Evolutionary conservation across 2,888 invertebrate genomes (phyloP).

Genomic region (Tridacna crocea): DNA sequence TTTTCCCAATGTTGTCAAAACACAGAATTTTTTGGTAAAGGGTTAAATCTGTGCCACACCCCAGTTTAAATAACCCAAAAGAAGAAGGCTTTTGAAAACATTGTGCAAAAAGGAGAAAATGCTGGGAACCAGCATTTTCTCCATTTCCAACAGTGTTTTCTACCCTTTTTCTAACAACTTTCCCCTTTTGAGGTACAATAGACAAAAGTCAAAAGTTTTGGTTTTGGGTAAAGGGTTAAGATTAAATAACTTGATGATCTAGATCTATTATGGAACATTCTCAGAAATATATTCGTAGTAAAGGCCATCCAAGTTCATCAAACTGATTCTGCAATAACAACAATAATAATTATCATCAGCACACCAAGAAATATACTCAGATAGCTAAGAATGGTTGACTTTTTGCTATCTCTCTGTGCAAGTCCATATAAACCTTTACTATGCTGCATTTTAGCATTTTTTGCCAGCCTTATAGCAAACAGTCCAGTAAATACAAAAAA

Average conservation of each 20-base stretch:
- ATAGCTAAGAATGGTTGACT: conserved; percentile 75
- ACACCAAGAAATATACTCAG: conserved; percentile 69
- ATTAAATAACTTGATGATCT: neutral
- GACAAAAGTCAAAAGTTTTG: too few species aligned
- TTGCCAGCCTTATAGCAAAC: conserved; percentile 74
- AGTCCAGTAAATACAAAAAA: conserved; percentile 73
- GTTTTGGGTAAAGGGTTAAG: neutral
- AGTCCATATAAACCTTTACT: conserved; percentile 79
- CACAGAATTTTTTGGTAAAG: neutral
- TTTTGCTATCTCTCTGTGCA: conserved; percentile 75
- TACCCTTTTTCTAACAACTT: neutral
- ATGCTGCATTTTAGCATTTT: conserved; percentile 73
- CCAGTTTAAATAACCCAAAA: too few species aligned
- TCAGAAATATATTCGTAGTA: neutral
- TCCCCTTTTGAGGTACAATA: too few species aligned
- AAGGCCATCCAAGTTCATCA: too few species aligned
- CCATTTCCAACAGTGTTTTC: neutral
- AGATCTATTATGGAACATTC: neutral
- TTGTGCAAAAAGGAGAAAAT: too few species aligned
- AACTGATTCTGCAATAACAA: conserved; percentile 36
- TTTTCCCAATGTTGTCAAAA: neutral
- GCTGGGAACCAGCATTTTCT: neutral
- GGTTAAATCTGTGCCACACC: too few species aligned
- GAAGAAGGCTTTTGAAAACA: too few species aligned
- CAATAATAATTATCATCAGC: conserved; percentile 41